Base-by-base conservation (phyloP, 2,888 invertebrate genomes). In the Brachyptera risi region DNA sequence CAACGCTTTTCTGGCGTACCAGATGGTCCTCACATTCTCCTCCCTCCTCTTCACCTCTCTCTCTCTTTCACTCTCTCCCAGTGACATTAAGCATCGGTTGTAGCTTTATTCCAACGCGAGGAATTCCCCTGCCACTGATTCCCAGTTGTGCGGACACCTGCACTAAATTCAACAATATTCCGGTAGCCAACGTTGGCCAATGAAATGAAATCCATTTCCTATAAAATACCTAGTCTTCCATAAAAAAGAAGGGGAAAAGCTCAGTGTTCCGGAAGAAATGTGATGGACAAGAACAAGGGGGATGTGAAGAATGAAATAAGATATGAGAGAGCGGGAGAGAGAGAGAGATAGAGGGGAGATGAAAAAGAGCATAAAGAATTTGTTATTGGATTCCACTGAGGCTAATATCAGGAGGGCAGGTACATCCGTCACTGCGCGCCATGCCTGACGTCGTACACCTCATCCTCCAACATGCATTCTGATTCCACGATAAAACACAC, bases 391-490 rank as follows among this genome's bases (percentile, higher is more conserved):
- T 60, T 60, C 60, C 60, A 23, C 44, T 15, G 47, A 35, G 56
- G 56, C 56, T 60, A 60, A 60, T 60, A 60, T 60, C 60, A 27
- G n/a, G n/a, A n/a, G n/a, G n/a, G n/a, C n/a, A n/a, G n/a, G n/a
- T n/a, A n/a, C n/a, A 42, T 21, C 42, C 21, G 42, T 42, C 1
- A 42, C 42, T 5, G n/a, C 21, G 42, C n/a, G 1, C 42, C n/a
- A n/a, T n/a, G n/a, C n/a, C n/a, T n/a, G n/a, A n/a, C n/a, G n/a
- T n/a, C n/a, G n/a, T n/a, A n/a, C n/a, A n/a, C n/a, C n/a, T n/a
- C n/a, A n/a, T n/a, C n/a, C n/a, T n/a, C n/a, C n/a, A n/a, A n/a
- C n/a, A n/a, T n/a, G n/a, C n/a, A n/a, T n/a, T n/a, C n/a, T n/a
- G n/a, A n/a, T n/a, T n/a, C n/a, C n/a, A n/a, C n/a, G n/a, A n/a